A percentile compares a stretch with the other conserved stretches of the same genome.
These are phyloP conservation scores for Holothuria glaberrima DNA, from an alignment of 35 echinoderm and acorn worm genomes.

Conservation along the genomic window DNA sequence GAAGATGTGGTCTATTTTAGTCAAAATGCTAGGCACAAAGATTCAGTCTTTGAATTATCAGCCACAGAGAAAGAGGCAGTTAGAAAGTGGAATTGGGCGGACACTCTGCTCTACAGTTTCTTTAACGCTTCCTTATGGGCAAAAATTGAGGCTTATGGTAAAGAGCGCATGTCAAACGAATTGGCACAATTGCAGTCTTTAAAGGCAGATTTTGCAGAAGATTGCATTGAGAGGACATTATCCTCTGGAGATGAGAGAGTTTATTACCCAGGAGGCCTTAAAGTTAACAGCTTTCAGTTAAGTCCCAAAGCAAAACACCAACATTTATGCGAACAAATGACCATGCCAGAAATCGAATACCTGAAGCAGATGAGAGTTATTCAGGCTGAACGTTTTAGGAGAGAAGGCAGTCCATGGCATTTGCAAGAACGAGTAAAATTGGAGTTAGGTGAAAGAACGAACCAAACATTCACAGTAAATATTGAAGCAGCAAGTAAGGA, in stretches of 20 bases:
- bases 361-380: constrained; percentile 41
- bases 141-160: constrained; percentile 70
- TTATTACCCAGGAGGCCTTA: constrained; percentile 70
- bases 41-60: constrained; percentile 19
- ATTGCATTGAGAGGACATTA: constrained; percentile 51
- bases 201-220: constrained; percentile 43
- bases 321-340: constrained; percentile 78
- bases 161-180: constrained; percentile 69
- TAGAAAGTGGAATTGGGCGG: constrained; percentile 71
- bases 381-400: background rate
- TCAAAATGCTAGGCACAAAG: constrained; percentile 70
- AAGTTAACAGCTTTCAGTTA: constrained; percentile 65
- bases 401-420: background rate
- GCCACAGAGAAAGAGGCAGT: background rate
- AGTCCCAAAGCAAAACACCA: constrained; percentile 55
- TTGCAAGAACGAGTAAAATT: too few relatives aligned
- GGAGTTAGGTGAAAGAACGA: too few relatives aligned
- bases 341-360: constrained; percentile 75
- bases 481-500: too few relatives aligned
- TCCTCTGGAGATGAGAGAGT: constrained; percentile 43
- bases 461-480: too few relatives aligned
- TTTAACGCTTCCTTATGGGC: constrained; percentile 84
- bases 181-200: constrained; percentile 28
- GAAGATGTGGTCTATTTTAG: constrained; percentile 70
- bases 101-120: constrained; percentile 67